A percentile compares a stretch with the other conserved stretches of the same genome.
These are phyloP conservation scores for Empidonax traillii DNA, from an alignment of 2,113 vertebrate genomes.

Conservation along the genomic window DNA sequence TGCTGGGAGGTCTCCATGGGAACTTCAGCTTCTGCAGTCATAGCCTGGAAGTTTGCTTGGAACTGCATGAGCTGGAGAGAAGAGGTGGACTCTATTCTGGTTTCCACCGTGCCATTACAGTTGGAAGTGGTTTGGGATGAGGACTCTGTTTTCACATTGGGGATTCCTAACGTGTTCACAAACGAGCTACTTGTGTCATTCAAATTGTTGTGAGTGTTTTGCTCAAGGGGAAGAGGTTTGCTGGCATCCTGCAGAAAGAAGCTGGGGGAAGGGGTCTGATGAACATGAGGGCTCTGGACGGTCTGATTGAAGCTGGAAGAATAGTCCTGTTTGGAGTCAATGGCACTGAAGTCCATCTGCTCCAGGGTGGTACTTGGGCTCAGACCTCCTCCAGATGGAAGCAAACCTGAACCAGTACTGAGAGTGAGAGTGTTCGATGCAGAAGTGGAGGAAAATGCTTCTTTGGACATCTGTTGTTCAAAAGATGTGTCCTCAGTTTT, in stretches of 20 bases:
- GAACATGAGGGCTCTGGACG: conserved; percentile 89
- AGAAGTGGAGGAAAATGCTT: conserved; percentile 84
- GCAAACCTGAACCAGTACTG: conserved; percentile 84
- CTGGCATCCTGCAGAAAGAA: conserved; percentile 96
- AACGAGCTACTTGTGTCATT: conserved; percentile 75
- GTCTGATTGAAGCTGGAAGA: conserved; percentile 86
- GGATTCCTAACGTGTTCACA: conserved; percentile 70
- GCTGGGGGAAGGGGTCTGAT: conserved; percentile 94
- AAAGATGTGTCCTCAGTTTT: conserved; percentile 99
- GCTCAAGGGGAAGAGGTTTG: conserved; percentile 80
- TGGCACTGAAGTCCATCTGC: conserved; percentile 99
- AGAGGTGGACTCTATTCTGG: conserved; percentile 78
- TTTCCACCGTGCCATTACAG: conserved; percentile 88
- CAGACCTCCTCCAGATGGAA: conserved; percentile 94
- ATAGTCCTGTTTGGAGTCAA: conserved; percentile 97
- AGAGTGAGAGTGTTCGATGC: conserved; percentile 84
- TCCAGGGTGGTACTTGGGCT: conserved; percentile 98
- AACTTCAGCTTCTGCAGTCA: conserved; percentile 84
- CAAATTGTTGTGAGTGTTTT: conserved; percentile 76
- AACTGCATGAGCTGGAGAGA: conserved; percentile 97
- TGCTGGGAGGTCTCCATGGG: conserved; percentile 82
- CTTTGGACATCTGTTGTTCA: conserved; percentile 95
- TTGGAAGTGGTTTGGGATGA: conserved; percentile 83
- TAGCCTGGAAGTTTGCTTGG: conserved; percentile 88
- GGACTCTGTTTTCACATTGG: conserved; percentile 89